Evolutionary conservation across 2,888 invertebrate genomes (phyloP), one percentile per base, ranked within the genome.

Genomic region (Sinotaia quadrata): DNA sequence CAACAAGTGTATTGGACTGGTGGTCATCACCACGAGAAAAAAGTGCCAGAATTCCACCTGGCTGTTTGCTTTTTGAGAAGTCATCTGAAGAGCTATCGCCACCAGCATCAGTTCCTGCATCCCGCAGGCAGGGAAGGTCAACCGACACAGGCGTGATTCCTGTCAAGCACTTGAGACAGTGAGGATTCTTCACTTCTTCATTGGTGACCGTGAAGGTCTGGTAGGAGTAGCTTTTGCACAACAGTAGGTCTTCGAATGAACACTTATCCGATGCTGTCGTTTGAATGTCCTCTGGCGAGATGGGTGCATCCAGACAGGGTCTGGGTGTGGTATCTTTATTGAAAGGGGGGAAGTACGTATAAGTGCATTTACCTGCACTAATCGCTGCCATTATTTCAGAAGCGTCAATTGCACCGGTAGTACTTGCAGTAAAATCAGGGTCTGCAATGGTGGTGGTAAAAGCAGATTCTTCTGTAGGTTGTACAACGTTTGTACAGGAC

Each of bases 121-220:
- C 41, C 5, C 63, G 63, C 5, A 54, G 27, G 27, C 63, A 63
- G 5, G 63, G 63, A 3, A 63, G 41, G 5, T 63, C 63, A 12
- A 63, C 63, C 1, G 51, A 34, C 7, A 63, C 37, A 1, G 63
- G 63, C n/a, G 63, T 54, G 27, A 54, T 27, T 24, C 63, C 63
- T 5, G 63, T 63, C 63, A 36, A 34, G 41, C 63, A 63, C 31
- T 63, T 63, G n/a, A 63, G n/a, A 24, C 63, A 63, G 52, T 63
- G 63, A 18, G 63, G 63, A 18, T 63, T 63, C n/a, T 63, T 63
- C 21, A 63, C 54, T 15, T 52, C 63, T 29, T 27, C 37, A 18
- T 63, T 12, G 29, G 37, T 54, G 4, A 41, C 21, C n/a, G 29
- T 31, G 31, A 63, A 63, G 4, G 63, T 63, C 31, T 63, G 54